Percentiles rank a stretch among this genome's conserved stretches.
Evolutionary conservation across 2,113 vertebrate species (phyloP).

Genomic region (Irena cyanogastra): DNA sequence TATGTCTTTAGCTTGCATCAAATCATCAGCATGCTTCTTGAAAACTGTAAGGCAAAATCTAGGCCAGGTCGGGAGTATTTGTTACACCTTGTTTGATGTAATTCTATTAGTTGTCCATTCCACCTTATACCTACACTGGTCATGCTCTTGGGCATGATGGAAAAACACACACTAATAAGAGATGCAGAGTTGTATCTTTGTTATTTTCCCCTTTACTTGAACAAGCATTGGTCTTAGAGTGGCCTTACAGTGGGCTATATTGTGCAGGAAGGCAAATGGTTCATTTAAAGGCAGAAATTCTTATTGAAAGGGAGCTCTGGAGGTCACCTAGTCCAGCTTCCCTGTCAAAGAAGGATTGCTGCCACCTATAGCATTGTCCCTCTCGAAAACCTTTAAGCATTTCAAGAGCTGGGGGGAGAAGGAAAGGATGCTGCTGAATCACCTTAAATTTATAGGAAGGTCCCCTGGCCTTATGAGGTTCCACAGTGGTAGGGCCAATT

Average conservation of each 20-base stretch:
- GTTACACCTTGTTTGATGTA: neutral
- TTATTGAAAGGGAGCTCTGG: neutral
- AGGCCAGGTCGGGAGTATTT: neutral
- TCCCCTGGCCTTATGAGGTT: neutral
- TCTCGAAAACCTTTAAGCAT: neutral
- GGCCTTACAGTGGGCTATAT: neutral
- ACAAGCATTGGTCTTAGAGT: neutral
- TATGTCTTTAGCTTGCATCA: neutral
- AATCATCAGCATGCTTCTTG: neutral
- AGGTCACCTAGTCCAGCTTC: neutral
- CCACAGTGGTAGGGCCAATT: neutral
- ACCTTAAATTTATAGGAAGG: neutral
- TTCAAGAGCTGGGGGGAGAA: rapidly evolving
- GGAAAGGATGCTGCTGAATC: neutral
- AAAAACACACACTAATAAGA: neutral
- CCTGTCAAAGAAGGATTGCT: neutral
- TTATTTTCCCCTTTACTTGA: neutral
- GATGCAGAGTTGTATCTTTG: neutral
- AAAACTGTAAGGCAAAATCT: neutral
- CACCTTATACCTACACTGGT: rapidly evolving
- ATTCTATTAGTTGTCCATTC: neutral
- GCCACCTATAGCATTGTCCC: neutral
- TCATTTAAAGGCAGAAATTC: neutral
- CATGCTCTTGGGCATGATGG: neutral
- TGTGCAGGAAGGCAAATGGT: neutral